Evolutionary conservation across 2,888 invertebrate species (phyloP), one percentile per base, ranked within the genome.

Genomic region (Hipparchia semele): DNA sequence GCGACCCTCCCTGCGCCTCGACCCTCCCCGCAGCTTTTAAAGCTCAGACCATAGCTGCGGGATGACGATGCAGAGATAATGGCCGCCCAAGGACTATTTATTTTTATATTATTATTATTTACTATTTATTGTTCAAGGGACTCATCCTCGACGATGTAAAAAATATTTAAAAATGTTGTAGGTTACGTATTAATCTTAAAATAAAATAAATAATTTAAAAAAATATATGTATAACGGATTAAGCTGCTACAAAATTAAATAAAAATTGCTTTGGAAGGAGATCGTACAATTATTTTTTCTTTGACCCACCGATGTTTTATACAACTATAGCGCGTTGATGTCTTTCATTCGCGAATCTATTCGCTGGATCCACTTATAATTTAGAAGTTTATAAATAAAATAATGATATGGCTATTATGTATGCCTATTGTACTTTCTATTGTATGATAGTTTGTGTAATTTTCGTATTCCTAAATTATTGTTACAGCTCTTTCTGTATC

Each of bases 11-110:
- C 84, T 84, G 80, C 84, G 77, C 76, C 82, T 77, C 76, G 81
- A 81, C 87, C 84, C 84, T 84, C 86, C 87, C 87, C 90, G 87
- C 86, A 90, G 85, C 90, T 89, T 90, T 88, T 80, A 90, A 89
- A 90, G 91, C 92, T 91, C 89, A 89, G 87, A 84, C 87, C 87
- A 84, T 85, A 84, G 86, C 87, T 87, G 88, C 88, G 87, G 89
- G 90, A 90, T 90, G 92, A 91, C 92, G 91, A 90, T 91, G 86
- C 89, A 84, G 84, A 90, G 92, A 92, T 93, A 92, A 93, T 91
- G 89, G 90, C 89, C 87, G 87, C 88, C 88, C 88, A 88, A 89
- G 90, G 90, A 90, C 89, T 23, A 23, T 23, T 23, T 23, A 23
- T 23, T 23, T 23, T 23, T 23, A 23, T 23, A 23, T 23, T 23